Percentiles rank a stretch among this genome's conserved stretches.
Conservation (phyloP, 2,113 vertebrate species). For the Halcyon senegalensis region DNA sequence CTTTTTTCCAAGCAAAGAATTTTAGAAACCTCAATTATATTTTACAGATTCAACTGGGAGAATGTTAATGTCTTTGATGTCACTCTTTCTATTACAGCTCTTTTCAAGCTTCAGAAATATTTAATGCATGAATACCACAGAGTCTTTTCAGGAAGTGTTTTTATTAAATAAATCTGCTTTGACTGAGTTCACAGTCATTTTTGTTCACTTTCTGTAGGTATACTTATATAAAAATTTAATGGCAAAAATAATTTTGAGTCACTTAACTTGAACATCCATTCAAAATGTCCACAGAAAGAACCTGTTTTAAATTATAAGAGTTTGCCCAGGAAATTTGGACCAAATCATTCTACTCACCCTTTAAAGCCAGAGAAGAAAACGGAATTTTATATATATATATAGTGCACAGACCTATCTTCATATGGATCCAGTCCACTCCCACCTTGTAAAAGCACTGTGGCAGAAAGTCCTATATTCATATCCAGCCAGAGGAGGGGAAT, state of each 20-base stretch:
- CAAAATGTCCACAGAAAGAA: background rate
- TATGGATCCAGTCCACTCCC: background rate
- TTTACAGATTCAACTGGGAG: background rate
- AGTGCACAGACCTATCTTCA: background rate
- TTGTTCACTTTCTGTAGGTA: background rate
- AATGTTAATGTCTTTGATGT: background rate
- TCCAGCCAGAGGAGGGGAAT: background rate
- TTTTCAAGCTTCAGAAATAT: conserved; percentile 4
- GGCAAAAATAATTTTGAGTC: background rate
- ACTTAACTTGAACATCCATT: background rate
- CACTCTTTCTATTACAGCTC: background rate
- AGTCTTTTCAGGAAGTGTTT: background rate
- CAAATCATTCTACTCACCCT: background rate
- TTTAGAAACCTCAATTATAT: background rate
- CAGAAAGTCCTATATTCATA: background rate
- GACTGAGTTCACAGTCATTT: background rate
- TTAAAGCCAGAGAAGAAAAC: background rate
- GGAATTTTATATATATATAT: background rate
- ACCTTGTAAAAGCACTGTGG: background rate
- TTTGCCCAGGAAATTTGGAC: background rate
- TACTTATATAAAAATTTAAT: background rate
- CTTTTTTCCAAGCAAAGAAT: background rate
- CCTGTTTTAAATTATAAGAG: background rate
- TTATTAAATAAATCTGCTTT: background rate
- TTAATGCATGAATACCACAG: background rate